Percentiles rank a stretch among this genome's conserved stretches.
Conservation (phyloP, 1,140 invertebrate species). For the Drosophila eugracilis region DNA sequence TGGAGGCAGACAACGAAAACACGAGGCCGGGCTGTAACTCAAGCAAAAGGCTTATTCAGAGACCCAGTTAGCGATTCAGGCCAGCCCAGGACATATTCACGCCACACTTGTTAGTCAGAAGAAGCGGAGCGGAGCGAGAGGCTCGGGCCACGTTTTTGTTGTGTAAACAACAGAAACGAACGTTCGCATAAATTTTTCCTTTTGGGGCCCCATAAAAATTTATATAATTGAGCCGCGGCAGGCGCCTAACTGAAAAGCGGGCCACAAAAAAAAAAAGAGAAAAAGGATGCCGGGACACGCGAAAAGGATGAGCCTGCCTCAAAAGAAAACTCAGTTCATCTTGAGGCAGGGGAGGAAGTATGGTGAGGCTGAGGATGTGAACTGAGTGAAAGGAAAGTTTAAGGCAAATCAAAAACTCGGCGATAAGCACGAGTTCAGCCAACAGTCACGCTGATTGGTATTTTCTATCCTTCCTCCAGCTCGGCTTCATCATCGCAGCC, state of each 20-base stretch:
- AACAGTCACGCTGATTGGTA: constrained; percentile 79
- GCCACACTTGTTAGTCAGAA: constrained; percentile 49
- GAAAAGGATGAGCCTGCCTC: constrained; percentile 59
- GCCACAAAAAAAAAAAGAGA: constrained; percentile 16
- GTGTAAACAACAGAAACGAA: constrained; percentile 71
- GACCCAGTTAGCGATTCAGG: constrained; percentile 23
- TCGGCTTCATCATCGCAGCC: constrained; percentile 5
- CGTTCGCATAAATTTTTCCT: constrained; percentile 72
- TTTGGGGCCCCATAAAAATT: constrained; percentile 66
- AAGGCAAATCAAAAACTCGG: constrained; percentile 81
- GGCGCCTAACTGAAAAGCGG: constrained; percentile 52
- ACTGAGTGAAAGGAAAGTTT: constrained; percentile 63
- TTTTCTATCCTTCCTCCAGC: constrained; percentile 46
- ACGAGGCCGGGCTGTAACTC: constrained; percentile 1
- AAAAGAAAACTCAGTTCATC: constrained; percentile 62
- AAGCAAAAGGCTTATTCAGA: constrained; percentile 29
- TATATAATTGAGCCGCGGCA: constrained; percentile 78
- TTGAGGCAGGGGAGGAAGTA: constrained; percentile 4
- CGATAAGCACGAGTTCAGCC: constrained; percentile 79
- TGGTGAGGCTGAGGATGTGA: constrained; percentile 3
- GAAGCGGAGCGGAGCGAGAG: neutral
- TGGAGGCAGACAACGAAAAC: constrained; percentile 13
- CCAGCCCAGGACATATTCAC: constrained; percentile 47
- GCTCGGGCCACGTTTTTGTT: constrained; percentile 32
- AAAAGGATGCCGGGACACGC: constrained; percentile 57